These are phyloP conservation scores for Phoronis australis DNA, from an alignment of 2,888 invertebrate species.

Conservation along the genomic window DNA sequence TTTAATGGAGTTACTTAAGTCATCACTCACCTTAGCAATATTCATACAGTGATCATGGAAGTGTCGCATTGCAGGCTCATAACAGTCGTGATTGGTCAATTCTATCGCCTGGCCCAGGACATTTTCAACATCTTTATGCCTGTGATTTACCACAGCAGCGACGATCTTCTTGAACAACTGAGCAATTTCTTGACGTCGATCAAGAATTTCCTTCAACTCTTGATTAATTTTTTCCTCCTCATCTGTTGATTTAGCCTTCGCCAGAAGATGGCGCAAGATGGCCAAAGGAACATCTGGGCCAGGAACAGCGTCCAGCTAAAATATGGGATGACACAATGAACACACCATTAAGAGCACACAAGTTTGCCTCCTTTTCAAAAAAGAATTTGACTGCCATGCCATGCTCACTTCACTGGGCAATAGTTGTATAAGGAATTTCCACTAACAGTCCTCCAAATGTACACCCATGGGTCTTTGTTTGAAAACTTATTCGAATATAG, in stretches of 20 bases:
- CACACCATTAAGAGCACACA: too few relatives aligned
- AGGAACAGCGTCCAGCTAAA: constrained; percentile 2
- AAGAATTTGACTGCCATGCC: too few relatives aligned
- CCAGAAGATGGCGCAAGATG: neutral
- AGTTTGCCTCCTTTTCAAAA: too few relatives aligned
- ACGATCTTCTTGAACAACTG: too few relatives aligned
- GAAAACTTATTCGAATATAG: too few relatives aligned
- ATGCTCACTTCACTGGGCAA: too few relatives aligned
- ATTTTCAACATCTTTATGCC: neutral
- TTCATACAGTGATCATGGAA: neutral
- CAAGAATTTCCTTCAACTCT: neutral
- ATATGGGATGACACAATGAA: too few relatives aligned
- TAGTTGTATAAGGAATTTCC: too few relatives aligned
- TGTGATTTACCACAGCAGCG: neutral
- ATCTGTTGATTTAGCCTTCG: neutral
- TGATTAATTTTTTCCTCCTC: neutral
- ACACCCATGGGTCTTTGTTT: too few relatives aligned
- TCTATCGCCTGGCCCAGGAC: neutral
- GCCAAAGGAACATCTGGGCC: neutral
- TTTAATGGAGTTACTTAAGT: too few relatives aligned
- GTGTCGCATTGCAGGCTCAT: neutral
- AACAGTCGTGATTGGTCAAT: neutral
- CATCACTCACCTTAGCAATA: neutral
- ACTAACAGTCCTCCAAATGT: too few relatives aligned
- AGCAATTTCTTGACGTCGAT: too few relatives aligned